These are phyloP conservation scores for Sitobion miscanthi DNA, from an alignment of 1,140 invertebrate genomes.

Conservation along the genomic window DNA sequence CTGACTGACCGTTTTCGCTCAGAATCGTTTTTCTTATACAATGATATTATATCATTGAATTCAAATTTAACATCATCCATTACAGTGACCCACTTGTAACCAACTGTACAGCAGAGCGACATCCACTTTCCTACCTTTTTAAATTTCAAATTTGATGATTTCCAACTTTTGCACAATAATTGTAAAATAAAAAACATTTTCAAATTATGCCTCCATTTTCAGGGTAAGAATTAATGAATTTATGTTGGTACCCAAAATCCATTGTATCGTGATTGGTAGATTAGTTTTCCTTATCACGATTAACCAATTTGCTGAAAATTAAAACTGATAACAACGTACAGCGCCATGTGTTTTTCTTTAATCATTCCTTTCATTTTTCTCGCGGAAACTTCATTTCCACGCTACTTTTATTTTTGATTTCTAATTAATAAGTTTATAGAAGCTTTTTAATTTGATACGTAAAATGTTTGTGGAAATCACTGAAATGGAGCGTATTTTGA, in stretches of 20 bases:
- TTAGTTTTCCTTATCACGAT: neutral
- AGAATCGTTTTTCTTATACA: too few species aligned
- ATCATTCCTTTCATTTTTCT: neutral
- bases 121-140: too few species aligned
- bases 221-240: neutral
- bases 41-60: too few species aligned
- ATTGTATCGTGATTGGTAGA: neutral
- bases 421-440: neutral
- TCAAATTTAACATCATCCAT: too few species aligned
- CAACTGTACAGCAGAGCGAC: too few species aligned
- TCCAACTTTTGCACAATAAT: too few species aligned
- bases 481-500: conserved; percentile 26
- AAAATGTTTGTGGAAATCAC: neutral
- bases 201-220: neutral
- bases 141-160: too few species aligned
- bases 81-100: too few species aligned
- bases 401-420: neutral
- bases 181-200: too few species aligned
- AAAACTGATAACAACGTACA: conserved; percentile 22
- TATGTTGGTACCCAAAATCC: neutral
- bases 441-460: neutral
- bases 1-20: too few species aligned
- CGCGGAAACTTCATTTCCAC: neutral
- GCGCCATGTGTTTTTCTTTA: conserved; percentile 31
- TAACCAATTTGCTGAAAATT: neutral